These are phyloP conservation scores for Monochamus saltuarius DNA, from an alignment of 1,140 invertebrate genomes.

Conservation along the genomic window DNA sequence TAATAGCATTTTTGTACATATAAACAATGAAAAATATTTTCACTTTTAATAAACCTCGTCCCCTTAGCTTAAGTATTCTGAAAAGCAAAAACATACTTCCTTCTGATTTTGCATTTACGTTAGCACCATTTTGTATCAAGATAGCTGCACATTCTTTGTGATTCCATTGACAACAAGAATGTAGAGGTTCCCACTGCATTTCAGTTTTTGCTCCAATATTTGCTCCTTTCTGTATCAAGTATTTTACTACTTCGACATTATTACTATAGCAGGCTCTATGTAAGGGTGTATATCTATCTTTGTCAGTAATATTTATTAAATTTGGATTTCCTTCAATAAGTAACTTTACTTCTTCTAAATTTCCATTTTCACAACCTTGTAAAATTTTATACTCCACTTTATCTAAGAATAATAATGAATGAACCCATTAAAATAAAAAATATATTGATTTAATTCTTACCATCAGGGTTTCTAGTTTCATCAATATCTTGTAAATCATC, in stretches of 20 bases:
- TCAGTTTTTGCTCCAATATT: conserved; percentile 73
- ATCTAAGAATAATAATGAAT: conserved; percentile 54
- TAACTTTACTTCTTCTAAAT: conserved; percentile 64
- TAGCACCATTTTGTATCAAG: conserved; percentile 80
- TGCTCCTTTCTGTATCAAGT: conserved; percentile 74
- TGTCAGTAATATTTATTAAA: conserved; percentile 72
- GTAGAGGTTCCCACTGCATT: conserved; percentile 89
- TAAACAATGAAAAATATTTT: no score
- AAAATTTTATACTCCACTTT: conserved; percentile 69
- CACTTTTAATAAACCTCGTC: no score
- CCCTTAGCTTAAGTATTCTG: no score
- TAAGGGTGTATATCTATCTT: conserved; percentile 88
- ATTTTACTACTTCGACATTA: conserved; percentile 73
- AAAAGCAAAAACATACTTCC: conserved; percentile 67
- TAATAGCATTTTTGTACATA: no score
- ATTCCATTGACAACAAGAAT: conserved; percentile 92
- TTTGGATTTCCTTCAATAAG: conserved; percentile 63
- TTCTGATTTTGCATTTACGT: conserved; percentile 83
- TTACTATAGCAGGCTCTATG: conserved; percentile 92
- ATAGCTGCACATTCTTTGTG: conserved; percentile 71
- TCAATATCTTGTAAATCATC: conserved; percentile 63
- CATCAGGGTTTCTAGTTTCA: conserved; percentile 61
- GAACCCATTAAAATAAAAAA: background rate
- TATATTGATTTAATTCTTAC: conserved; percentile 44
- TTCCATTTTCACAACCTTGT: conserved; percentile 80